Evolutionary conservation across 2,113 vertebrate genomes (phyloP).

Genomic region (Thalassoma bifasciatum): DNA sequence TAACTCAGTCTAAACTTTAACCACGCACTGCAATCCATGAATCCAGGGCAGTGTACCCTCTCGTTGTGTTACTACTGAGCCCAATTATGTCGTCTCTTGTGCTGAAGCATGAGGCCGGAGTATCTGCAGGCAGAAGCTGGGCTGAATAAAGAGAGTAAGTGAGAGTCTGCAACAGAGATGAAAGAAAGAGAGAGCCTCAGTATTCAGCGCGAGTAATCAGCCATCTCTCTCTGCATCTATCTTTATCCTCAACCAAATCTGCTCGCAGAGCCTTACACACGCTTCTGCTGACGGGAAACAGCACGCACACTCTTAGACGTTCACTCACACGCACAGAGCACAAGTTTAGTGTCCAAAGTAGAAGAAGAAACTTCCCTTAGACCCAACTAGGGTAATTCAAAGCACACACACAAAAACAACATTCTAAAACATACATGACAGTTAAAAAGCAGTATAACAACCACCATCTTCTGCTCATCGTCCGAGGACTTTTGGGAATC

Average conservation of each 20-base stretch:
- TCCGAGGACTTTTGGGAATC: background rate
- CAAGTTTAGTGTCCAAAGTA: constrained; percentile 48
- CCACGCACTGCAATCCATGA: background rate
- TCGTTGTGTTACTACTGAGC: constrained; percentile 34
- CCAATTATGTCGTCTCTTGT: constrained; percentile 44
- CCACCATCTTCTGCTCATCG: background rate
- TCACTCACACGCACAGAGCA: constrained; percentile 9
- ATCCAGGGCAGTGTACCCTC: constrained; percentile 16
- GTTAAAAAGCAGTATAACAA: constrained; percentile 32
- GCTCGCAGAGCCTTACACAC: constrained; percentile 53
- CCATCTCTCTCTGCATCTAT: constrained; percentile 61
- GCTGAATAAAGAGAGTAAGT: constrained; percentile 57
- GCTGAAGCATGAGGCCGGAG: constrained; percentile 39
- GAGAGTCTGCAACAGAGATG: constrained; percentile 60
- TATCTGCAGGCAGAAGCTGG: constrained; percentile 58
- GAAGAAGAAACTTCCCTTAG: constrained; percentile 51
- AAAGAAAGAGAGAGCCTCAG: constrained; percentile 66
- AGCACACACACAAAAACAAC: background rate
- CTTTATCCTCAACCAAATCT: constrained; percentile 72
- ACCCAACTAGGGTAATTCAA: constrained; percentile 49
- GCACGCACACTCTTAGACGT: constrained; percentile 25
- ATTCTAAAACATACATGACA: constrained; percentile 4
- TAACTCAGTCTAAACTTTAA: background rate
- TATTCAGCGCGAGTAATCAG: constrained; percentile 72
- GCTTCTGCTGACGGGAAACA: constrained; percentile 45